Percentiles rank a stretch among this genome's conserved stretches.
Conservation (phyloP, 2,888 invertebrate species). For the Ormyrus pomaceus region DNA sequence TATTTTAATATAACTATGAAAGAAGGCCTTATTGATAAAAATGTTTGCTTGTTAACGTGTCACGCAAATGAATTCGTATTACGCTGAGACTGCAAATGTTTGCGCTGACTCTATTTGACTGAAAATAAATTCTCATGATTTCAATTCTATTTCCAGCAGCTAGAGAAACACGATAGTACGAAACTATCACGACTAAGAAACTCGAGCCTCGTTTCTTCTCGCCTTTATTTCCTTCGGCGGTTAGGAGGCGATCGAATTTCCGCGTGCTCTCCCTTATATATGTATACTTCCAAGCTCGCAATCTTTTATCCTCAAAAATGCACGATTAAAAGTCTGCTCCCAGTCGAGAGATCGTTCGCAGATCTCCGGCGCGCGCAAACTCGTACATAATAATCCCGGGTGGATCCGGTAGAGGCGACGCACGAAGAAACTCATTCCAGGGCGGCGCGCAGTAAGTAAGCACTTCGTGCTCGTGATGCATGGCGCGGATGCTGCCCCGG, state of each 20-base stretch:
- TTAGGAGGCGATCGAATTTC: slow-evolving; percentile 39
- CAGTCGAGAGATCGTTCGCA: too few relatives aligned
- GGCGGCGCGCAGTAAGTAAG: too few relatives aligned
- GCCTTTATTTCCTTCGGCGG: slow-evolving; percentile 17
- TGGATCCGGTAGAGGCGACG: not conserved
- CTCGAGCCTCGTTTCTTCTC: slow-evolving; percentile 33
- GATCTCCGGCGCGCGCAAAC: too few relatives aligned
- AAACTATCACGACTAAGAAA: slow-evolving; percentile 25
- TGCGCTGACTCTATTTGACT: not conserved
- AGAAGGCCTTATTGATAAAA: too few relatives aligned
- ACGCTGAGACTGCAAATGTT: too few relatives aligned
- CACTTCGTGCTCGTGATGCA: not conserved
- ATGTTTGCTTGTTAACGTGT: too few relatives aligned
- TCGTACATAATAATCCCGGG: too few relatives aligned
- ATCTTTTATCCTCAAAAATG: slow-evolving; percentile 18
- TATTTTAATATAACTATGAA: too few relatives aligned
- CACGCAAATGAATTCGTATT: too few relatives aligned
- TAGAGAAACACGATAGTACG: slow-evolving; percentile 30
- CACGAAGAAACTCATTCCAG: slow-evolving; percentile 26
- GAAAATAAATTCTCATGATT: slow-evolving; percentile 15
- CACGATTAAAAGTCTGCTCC: slow-evolving; percentile 22
- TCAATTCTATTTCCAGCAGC: slow-evolving; percentile 7
- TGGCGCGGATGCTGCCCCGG: not conserved
- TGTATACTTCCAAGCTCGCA: not conserved
- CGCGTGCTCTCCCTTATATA: not conserved